Conservation (phyloP, 1,140 invertebrate species). For the Scaptomyza pallida region DNA sequence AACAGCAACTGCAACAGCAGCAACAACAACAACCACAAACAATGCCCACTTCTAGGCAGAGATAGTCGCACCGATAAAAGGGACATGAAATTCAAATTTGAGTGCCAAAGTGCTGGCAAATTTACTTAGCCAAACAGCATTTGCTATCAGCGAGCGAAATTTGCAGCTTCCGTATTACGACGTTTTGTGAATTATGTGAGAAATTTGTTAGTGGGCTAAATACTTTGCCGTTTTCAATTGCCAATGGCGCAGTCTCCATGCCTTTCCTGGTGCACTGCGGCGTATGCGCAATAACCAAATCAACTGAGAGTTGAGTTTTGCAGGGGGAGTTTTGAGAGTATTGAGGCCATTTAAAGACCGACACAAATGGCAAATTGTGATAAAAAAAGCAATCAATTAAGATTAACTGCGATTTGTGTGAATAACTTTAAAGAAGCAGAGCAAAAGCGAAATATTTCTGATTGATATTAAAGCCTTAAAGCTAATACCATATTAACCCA, state of each 20-base stretch:
- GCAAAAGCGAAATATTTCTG: conserved; percentile 23
- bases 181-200: conserved; percentile 82
- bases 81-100: conserved; percentile 84
- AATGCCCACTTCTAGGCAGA: conserved; percentile 57
- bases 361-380: conserved; percentile 15
- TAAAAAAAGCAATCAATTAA: conserved; percentile 25
- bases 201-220: conserved; percentile 74
- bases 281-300: conserved; percentile 41
- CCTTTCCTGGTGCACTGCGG: neutral
- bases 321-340: conserved; percentile 6
- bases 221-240: conserved; percentile 50
- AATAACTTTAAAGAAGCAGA: conserved; percentile 1
- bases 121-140: conserved; percentile 38
- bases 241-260: neutral
- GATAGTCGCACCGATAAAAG: conserved; percentile 83
- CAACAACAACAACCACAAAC: conserved; percentile 20
- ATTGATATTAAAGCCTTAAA: conserved; percentile 17
- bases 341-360: conserved; percentile 28
- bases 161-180: conserved; percentile 82
- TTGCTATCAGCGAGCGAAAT: conserved; percentile 73
- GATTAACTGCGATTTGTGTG: conserved; percentile 15
- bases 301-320: neutral
- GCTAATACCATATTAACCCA: conserved; percentile 32
- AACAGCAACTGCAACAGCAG: conserved; percentile 25
- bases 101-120: conserved; percentile 63